phyloP scores from a whole-genome alignment of 2,888 invertebrate species.

The Antheraea assamensis region DNA sequence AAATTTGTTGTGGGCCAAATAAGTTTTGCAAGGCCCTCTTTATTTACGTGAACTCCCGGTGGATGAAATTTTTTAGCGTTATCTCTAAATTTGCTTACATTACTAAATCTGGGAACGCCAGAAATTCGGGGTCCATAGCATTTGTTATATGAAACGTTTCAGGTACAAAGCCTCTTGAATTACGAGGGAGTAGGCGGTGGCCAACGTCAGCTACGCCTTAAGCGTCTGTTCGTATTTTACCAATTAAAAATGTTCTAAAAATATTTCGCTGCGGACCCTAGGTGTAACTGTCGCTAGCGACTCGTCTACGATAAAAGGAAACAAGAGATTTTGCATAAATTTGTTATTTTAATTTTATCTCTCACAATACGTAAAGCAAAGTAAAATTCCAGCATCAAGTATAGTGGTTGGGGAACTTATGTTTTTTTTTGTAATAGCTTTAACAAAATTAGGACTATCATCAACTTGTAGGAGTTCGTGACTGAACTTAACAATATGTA shows the following conservation, averaged over 20 bases:
- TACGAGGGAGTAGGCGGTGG: not conserved
- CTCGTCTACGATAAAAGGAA: not conserved
- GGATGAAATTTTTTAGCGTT: not conserved
- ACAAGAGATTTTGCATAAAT: conserved; percentile 5
- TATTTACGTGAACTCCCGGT: not conserved
- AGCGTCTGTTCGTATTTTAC: too few species aligned
- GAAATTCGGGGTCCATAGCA: not conserved
- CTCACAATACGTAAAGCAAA: not conserved
- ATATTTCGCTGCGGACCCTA: not conserved
- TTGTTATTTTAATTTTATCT: conserved; percentile 11
- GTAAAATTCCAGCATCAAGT: not conserved
- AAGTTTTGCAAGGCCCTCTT: not conserved
- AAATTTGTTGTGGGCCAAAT: not conserved
- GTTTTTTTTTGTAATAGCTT: not conserved
- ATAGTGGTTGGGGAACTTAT: not conserved
- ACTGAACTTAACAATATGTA: too few species aligned
- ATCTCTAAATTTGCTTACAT: not conserved
- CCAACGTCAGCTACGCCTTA: too few species aligned
- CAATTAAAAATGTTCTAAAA: not conserved
- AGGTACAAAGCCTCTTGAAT: not conserved
- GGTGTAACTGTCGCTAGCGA: not conserved
- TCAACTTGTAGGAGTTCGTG: too few species aligned
- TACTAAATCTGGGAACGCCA: not conserved
- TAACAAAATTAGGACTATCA: too few species aligned
- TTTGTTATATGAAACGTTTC: not conserved